Conservation (phyloP, 2,113 vertebrate genomes). For the Microcebus murinus region DNA sequence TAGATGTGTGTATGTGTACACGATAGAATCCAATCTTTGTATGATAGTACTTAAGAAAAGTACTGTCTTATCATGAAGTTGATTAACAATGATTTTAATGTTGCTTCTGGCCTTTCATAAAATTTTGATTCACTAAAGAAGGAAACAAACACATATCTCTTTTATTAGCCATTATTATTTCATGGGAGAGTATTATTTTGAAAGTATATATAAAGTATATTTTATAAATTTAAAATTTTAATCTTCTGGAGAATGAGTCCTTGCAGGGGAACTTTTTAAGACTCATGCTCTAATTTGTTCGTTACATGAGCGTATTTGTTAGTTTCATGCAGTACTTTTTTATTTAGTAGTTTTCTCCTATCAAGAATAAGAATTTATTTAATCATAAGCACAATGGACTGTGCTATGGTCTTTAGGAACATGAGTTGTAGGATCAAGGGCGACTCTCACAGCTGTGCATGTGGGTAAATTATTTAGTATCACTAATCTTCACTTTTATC, state of each 20-base stretch:
- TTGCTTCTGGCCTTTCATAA: not conserved
- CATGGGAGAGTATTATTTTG: not conserved
- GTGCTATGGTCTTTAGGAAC: not conserved
- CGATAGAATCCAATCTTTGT: not conserved
- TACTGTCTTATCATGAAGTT: not conserved
- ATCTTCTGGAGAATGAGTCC: constrained; percentile 29
- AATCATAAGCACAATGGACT: not conserved
- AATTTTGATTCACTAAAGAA: constrained; percentile 21
- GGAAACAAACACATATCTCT: not conserved
- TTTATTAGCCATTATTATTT: constrained; percentile 50
- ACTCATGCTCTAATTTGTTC: not conserved
- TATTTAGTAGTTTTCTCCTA: not conserved
- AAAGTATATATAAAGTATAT: not conserved
- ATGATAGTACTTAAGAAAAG: not conserved
- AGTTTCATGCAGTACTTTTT: not conserved
- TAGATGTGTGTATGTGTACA: not conserved
- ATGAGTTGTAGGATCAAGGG: not conserved
- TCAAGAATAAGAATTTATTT: not conserved
- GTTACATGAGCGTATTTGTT: not conserved
- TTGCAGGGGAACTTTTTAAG: not conserved
- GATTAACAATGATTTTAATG: constrained; percentile 26
- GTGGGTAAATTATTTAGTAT: not conserved
- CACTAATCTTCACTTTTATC: not conserved
- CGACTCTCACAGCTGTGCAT: not conserved
- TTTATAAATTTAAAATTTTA: not conserved